Conservation (phyloP, 2,113 vertebrate genomes). For the Laticauda colubrina region DNA sequence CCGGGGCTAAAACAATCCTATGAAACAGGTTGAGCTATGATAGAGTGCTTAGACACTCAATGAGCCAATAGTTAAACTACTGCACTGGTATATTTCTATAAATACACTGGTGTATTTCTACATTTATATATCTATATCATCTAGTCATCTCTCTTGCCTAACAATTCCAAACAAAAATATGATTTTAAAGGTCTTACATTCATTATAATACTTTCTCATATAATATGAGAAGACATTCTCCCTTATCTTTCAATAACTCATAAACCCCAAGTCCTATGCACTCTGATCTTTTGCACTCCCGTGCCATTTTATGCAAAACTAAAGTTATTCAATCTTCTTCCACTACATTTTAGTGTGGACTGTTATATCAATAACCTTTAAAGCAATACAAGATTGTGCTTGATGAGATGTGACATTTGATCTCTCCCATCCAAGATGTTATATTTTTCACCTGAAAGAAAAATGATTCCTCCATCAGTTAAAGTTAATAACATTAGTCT, state of each 20-base stretch:
- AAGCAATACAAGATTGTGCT: neutral
- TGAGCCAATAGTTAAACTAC: neutral
- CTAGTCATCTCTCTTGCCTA: constrained; percentile 11
- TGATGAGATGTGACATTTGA: constrained; percentile 9
- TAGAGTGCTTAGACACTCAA: neutral
- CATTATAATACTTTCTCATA: constrained; percentile 3
- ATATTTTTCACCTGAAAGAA: neutral
- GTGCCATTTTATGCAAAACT: neutral
- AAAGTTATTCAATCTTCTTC: neutral
- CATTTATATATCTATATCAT: neutral
- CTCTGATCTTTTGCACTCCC: neutral
- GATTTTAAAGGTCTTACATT: neutral
- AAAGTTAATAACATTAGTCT: neutral
- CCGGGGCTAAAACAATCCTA: neutral
- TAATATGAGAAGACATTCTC: neutral
- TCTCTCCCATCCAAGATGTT: neutral
- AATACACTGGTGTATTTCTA: neutral
- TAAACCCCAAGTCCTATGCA: neutral
- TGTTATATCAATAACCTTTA: neutral
- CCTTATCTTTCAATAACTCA: neutral
- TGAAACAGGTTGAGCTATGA: neutral
- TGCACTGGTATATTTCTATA: neutral
- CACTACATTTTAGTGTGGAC: neutral
- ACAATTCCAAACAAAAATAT: neutral
- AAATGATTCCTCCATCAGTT: neutral